phyloP scores from a whole-genome alignment of 2,888 invertebrate species.

The Flexamia atlantica region DNA sequence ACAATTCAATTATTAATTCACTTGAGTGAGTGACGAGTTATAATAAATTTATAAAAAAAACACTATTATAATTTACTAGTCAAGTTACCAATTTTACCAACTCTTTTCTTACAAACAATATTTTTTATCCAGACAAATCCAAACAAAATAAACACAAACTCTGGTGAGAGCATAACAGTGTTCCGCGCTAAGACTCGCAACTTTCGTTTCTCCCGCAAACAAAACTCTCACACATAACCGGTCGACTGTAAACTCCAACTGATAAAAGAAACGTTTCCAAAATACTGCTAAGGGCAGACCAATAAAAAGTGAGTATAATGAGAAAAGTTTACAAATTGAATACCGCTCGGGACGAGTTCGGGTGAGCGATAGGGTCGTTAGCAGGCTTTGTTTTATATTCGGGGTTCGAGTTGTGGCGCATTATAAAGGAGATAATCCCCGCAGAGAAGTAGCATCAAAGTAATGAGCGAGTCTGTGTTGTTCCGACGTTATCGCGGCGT shows the following conservation, averaged over 20 bases:
- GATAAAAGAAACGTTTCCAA: constrained; percentile 25
- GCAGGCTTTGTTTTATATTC: constrained; percentile 39
- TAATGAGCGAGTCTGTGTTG: no score
- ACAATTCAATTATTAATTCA: no score
- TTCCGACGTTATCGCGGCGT: no score
- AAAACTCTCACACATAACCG: not conserved
- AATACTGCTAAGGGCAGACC: not conserved
- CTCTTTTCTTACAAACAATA: no score
- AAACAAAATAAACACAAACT: no score
- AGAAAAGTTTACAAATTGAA: constrained; percentile 38
- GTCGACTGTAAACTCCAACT: constrained; percentile 14
- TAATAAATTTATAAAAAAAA: no score
- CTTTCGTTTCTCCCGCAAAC: not conserved
- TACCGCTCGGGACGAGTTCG: not conserved
- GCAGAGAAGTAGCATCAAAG: not conserved
- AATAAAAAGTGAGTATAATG: constrained; percentile 10
- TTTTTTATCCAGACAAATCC: no score
- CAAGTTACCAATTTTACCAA: no score
- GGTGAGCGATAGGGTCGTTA: constrained; percentile 36
- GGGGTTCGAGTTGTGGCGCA: not conserved
- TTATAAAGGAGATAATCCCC: constrained; percentile 20
- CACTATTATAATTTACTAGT: no score
- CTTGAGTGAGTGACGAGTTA: no score
- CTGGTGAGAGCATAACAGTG: no score
- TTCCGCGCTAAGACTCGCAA: no score